These are phyloP conservation scores for Rhynchonycteris naso DNA, from an alignment of 2,797 vertebrate genomes.

Conservation along the genomic window DNA sequence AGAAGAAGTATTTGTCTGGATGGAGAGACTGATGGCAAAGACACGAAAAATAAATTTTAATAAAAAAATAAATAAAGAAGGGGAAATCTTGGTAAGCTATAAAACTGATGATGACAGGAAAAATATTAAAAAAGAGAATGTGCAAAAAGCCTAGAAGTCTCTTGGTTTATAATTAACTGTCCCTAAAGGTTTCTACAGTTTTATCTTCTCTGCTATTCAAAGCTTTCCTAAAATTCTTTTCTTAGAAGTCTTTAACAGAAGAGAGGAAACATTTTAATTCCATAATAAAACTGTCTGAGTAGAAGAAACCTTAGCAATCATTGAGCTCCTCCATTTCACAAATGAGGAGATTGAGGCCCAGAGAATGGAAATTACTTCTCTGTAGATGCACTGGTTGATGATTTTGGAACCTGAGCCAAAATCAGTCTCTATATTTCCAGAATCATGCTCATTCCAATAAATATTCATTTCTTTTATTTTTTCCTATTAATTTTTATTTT, in stretches of 20 bases:
- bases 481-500: no score
- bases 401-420: background rate
- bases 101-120: background rate
- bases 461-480: constrained; percentile 20
- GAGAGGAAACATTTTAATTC: background rate
- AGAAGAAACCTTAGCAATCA: background rate
- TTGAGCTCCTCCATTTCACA: background rate
- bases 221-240: constrained; percentile 20
- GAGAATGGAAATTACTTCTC: background rate
- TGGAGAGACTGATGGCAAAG: background rate
- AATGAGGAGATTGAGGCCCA: background rate
- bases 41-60: background rate
- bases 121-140: background rate
- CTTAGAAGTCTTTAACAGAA: constrained; percentile 19
- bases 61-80: background rate
- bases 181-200: background rate
- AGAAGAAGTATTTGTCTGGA: background rate
- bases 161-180: background rate
- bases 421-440: background rate
- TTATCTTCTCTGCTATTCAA: background rate
- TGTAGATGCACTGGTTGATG: background rate
- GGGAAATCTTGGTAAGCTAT: background rate
- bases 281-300: background rate
- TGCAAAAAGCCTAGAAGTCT: background rate
- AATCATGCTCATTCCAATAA: background rate